Conservation (phyloP, 2,888 invertebrate species). For the Drosophila infuscata region DNA sequence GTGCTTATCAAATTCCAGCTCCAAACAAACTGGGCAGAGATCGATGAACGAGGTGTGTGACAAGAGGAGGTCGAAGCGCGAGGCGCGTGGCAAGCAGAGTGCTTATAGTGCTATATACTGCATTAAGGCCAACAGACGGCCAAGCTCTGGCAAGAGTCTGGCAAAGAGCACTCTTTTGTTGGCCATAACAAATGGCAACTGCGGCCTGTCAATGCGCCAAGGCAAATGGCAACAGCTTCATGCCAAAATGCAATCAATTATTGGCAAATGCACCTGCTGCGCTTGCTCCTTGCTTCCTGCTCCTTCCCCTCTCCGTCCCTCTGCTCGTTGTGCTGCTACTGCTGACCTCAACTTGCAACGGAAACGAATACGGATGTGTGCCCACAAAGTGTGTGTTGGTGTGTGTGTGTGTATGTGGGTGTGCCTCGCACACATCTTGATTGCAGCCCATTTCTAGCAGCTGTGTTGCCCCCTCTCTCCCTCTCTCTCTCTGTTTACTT, state of each 20-base stretch:
- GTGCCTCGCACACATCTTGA: conserved; percentile 21
- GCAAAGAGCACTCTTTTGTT: conserved; percentile 25
- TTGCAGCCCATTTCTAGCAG: conserved; percentile 49
- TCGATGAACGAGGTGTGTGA: background rate
- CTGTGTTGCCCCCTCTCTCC: conserved; percentile 3
- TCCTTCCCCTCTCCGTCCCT: background rate
- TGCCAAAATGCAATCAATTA: conserved; percentile 75
- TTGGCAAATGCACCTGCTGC: conserved; percentile 58
- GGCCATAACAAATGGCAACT: conserved; percentile 62
- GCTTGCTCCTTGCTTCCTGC: conserved; percentile 21
- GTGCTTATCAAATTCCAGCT: conserved; percentile 21
- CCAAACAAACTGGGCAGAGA: conserved; percentile 6
- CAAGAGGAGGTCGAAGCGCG: background rate
- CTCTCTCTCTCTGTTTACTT: conserved; percentile 29
- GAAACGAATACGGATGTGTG: conserved; percentile 69
- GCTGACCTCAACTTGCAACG: conserved; percentile 59
- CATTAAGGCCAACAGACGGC: conserved; percentile 7
- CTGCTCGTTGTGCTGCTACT: conserved; percentile 10
- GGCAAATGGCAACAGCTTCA: conserved; percentile 61
- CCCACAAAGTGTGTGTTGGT: conserved; percentile 3
- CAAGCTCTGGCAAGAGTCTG: background rate
- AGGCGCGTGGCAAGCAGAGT: conserved; percentile 12
- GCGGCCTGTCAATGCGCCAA: conserved; percentile 30
- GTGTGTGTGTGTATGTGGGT: conserved; percentile 3
- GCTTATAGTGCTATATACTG: conserved; percentile 46